phyloP scores from a whole-genome alignment of 2,113 vertebrate species.

The Terrapene triunguis region DNA sequence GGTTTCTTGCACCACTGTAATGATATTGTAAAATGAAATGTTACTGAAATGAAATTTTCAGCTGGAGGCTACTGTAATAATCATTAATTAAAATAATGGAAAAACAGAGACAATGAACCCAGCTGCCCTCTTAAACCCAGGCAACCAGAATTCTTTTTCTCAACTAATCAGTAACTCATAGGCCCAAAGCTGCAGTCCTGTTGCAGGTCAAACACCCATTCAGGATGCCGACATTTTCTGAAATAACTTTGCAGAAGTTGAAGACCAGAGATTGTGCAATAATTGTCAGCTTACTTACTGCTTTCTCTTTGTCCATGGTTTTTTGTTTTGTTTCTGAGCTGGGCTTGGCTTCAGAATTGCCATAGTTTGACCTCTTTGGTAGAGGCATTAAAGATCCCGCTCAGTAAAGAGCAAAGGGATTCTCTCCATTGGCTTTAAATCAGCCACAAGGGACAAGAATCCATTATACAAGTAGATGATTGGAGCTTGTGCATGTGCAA shows the following conservation, averaged over 20 bases:
- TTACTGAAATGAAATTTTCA: not conserved
- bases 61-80: not conserved
- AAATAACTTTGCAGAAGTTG: not conserved
- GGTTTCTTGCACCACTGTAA: not conserved
- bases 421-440: not conserved
- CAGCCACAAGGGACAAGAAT: not conserved
- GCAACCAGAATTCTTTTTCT: not conserved
- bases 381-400: not conserved
- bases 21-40: not conserved
- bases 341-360: not conserved
- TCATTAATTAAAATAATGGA: not conserved
- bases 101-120: not conserved
- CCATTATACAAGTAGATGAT: not conserved
- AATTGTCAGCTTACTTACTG: not conserved
- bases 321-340: not conserved
- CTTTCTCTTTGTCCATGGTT: not conserved
- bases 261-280: not conserved
- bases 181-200: not conserved
- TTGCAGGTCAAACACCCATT: not conserved
- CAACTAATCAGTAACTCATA: not conserved
- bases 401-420: not conserved
- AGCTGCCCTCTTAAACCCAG: not conserved
- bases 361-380: not conserved
- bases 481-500: not conserved
- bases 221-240: not conserved